Evolutionary conservation across 2,888 invertebrate genomes (phyloP), one percentile per base, ranked within the genome.

Genomic region (Gryllus longicercus): DNA sequence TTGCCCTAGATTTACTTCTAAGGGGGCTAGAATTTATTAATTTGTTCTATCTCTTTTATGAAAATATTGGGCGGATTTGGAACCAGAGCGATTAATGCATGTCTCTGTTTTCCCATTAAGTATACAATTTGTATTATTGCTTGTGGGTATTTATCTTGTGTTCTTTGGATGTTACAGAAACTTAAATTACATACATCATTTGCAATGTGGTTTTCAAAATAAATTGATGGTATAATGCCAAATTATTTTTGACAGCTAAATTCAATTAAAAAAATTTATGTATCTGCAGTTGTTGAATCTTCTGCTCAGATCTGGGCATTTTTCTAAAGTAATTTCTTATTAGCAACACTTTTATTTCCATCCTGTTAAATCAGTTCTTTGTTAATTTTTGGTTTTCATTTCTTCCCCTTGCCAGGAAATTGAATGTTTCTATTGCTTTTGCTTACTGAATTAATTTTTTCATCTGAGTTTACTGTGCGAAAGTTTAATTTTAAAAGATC

Each of bases 31-130:
- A 38, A 38, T 38, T 38, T 38, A 38, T 38, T 38, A 38, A 38
- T 38, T 38, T 8, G 5, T 38, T 38, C 38, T 5, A 1, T 38
- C 38, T 38, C 38, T 38, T 38, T 38, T 5, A 38, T 5, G 38
- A 63, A 14, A 63, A 63, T 63, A 63, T 63, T 63, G 4, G 11
- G 14, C n/a, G 12, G 63, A 63, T 63, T 63, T 63, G 63, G 5
- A n/a, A 63, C n/a, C 63, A 18, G 63, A 63, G 63, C 14, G 8
- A 63, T 14, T 18, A 63, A 74, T 81, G 79, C 82, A 82, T 81
- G 25, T 82, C 79, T 81, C 80, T 49, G 51, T 50, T 79, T 77
- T 80, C 21, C 51, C 75, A 78, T 21, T 63, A 78, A 63, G 51
- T 78, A 38, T 38, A 14, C 21, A n/a, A 74, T 78, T 78, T 78